Conservation (phyloP, 2,888 invertebrate species). For the Apocheima hispidaria region DNA sequence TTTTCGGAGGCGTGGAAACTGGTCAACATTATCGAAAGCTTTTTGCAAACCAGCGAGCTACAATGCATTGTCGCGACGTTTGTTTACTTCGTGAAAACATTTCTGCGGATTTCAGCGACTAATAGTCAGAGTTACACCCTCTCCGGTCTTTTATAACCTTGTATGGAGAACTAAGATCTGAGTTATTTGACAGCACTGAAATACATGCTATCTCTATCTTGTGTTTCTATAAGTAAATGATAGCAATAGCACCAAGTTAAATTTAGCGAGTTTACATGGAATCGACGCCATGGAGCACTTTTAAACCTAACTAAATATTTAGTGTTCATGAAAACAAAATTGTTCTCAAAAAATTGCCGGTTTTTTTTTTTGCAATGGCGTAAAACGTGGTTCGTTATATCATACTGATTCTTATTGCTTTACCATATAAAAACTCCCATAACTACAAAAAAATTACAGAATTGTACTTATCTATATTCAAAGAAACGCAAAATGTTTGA, state of each 20-base stretch:
- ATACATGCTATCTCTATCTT: too few species aligned
- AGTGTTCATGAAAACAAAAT: not conserved
- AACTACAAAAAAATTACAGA: too few species aligned
- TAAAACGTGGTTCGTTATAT: not conserved
- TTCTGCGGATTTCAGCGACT: not conserved
- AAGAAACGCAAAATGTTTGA: constrained; percentile 11
- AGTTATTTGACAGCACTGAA: too few species aligned
- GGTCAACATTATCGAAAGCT: constrained; percentile 15
- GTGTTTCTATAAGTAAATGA: too few species aligned
- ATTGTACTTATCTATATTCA: too few species aligned
- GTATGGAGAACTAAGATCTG: too few species aligned
- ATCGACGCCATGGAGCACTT: not conserved
- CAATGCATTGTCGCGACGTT: not conserved
- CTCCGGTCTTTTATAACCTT: not conserved
- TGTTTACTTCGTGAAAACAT: constrained; percentile 1
- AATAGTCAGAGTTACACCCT: not conserved
- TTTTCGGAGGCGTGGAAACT: not conserved
- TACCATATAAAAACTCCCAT: constrained; percentile 8
- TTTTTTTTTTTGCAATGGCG: not conserved
- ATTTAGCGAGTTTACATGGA: too few species aligned
- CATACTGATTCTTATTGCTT: not conserved
- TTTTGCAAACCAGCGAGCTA: constrained; percentile 1
- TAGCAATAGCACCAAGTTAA: too few species aligned
- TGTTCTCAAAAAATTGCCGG: not conserved
- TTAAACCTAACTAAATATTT: not conserved